Percentiles rank a stretch among this genome's conserved stretches.
Conservation (phyloP, 2,113 vertebrate species). For the Zosterops pallidus region DNA sequence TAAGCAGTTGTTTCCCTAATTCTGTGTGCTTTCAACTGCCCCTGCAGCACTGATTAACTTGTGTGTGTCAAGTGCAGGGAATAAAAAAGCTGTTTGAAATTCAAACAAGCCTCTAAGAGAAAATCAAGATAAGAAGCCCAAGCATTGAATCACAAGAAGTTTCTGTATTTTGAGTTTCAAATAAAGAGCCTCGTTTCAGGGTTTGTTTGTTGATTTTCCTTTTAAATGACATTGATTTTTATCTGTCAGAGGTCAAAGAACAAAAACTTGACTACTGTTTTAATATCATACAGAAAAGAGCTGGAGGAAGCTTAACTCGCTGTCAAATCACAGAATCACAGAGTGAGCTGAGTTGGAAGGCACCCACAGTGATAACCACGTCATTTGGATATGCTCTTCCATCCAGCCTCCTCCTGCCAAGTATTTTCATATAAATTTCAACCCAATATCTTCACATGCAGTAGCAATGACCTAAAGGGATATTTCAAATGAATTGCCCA, state of each 20-base stretch:
- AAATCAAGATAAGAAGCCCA: slow-evolving; percentile 27
- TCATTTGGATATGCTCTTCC: not conserved
- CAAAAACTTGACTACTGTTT: not conserved
- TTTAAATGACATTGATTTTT: slow-evolving; percentile 10
- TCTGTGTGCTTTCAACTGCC: not conserved
- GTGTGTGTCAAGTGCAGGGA: not conserved
- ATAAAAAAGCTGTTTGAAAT: slow-evolving; percentile 3
- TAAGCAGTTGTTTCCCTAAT: not conserved
- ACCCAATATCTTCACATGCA: not conserved
- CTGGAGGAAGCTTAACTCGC: not conserved
- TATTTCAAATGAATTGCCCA: not conserved
- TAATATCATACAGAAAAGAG: not conserved
- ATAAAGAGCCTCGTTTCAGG: not conserved
- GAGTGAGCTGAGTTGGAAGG: not conserved
- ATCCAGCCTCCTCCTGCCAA: not conserved
- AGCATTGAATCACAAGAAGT: not conserved
- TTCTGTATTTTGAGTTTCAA: not conserved
- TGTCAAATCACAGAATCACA: not conserved
- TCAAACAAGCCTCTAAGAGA: slow-evolving; percentile 21
- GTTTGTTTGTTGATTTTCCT: not conserved
- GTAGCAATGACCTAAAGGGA: not conserved
- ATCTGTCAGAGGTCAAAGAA: slow-evolving; percentile 24
- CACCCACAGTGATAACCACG: not conserved
- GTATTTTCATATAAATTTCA: not conserved
- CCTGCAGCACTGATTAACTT: slow-evolving; percentile 11